Conservation (phyloP, 2,888 invertebrate genomes). For the Xylocampa areola region DNA sequence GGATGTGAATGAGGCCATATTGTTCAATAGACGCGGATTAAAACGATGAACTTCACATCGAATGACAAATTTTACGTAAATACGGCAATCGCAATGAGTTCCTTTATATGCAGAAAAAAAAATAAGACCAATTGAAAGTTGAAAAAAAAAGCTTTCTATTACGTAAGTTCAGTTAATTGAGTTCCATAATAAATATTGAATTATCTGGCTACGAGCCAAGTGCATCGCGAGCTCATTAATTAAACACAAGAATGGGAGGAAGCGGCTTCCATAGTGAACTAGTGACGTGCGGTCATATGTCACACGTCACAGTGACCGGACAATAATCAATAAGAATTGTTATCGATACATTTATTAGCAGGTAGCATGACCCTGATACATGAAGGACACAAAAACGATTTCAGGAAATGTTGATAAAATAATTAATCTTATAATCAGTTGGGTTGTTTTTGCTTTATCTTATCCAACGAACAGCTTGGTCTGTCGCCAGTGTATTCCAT, state of each 20-base stretch:
- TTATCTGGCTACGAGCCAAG: slow-evolving; percentile 41
- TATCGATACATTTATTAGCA: slow-evolving; percentile 20
- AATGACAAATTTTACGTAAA: slow-evolving; percentile 11
- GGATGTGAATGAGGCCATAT: no score
- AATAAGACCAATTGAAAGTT: slow-evolving; percentile 26
- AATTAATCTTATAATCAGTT: not conserved
- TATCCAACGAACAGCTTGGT: no score
- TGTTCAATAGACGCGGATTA: no score
- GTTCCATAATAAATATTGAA: slow-evolving; percentile 19
- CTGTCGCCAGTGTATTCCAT: no score
- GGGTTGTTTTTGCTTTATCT: not conserved
- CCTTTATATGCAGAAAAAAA: slow-evolving; percentile 7
- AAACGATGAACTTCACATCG: no score
- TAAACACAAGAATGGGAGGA: slow-evolving; percentile 44
- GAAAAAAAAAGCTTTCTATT: slow-evolving; percentile 30
- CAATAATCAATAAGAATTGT: slow-evolving; percentile 16
- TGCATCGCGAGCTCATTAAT: slow-evolving; percentile 35
- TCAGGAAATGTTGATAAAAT: slow-evolving; percentile 1
- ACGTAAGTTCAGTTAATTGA: slow-evolving; percentile 28
- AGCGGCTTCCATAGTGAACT: slow-evolving; percentile 11
- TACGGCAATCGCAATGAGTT: slow-evolving; percentile 16
- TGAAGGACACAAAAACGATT: not conserved
- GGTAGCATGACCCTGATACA: slow-evolving; percentile 4
- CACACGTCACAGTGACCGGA: slow-evolving; percentile 10
- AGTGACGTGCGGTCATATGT: slow-evolving; percentile 19